Percentiles rank a stretch among this genome's conserved stretches.
Evolutionary conservation across 2,113 vertebrate genomes (phyloP).

Genomic region (Columba janthina): DNA sequence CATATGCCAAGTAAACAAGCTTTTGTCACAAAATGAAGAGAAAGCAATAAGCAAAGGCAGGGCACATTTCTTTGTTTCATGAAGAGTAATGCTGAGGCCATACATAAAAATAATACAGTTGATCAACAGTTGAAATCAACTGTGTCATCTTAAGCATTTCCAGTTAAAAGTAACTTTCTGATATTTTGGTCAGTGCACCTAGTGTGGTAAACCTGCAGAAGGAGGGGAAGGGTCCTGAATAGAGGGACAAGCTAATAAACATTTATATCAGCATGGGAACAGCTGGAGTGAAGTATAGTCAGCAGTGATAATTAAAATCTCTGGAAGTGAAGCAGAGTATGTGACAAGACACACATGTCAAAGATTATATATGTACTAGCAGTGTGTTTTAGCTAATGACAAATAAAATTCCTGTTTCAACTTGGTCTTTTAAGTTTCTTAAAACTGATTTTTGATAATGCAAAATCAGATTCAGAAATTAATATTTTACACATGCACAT

Average conservation of each 20-base stretch:
- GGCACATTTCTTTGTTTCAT: background rate
- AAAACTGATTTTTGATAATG: background rate
- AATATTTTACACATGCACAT: background rate
- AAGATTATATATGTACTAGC: background rate
- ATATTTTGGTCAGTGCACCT: background rate
- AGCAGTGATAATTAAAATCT: background rate
- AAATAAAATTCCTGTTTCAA: background rate
- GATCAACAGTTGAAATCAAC: background rate
- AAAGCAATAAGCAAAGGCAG: background rate
- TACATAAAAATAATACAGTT: background rate
- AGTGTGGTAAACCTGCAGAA: background rate
- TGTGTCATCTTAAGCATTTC: background rate
- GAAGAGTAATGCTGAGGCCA: background rate
- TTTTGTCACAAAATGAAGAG: background rate
- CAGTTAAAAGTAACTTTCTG: background rate
- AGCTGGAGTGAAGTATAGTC: background rate
- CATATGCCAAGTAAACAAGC: background rate
- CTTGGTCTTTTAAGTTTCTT: background rate
- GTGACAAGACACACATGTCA: background rate
- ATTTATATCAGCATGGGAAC: background rate
- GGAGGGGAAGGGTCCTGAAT: background rate
- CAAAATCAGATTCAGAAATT: background rate
- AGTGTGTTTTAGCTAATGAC: background rate
- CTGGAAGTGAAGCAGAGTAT: background rate
- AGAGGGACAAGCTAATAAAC: background rate